These are phyloP conservation scores for Zeuzera pyrina DNA, from an alignment of 2,888 invertebrate genomes.

Conservation along the genomic window DNA sequence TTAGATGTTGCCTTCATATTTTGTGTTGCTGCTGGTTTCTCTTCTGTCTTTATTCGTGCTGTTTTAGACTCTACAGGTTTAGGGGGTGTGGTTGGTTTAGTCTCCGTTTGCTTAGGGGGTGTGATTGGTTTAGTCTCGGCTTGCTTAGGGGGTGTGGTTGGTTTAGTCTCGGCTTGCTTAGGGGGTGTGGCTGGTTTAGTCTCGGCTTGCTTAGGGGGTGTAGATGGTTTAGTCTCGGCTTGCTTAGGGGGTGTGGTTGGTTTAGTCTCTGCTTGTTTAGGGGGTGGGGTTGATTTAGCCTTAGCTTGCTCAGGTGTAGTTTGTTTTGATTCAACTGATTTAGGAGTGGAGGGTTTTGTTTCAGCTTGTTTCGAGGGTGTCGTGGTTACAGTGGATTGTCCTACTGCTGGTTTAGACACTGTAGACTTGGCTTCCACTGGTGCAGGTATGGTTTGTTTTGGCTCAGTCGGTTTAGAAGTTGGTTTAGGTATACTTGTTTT, in stretches of 20 bases:
- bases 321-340: slow-evolving; percentile 15
- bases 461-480: too few species aligned
- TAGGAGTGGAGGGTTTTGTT: slow-evolving; percentile 14
- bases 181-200: slow-evolving; percentile 15
- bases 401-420: slow-evolving; percentile 22
- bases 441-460: slow-evolving; percentile 8
- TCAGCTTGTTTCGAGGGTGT: slow-evolving; percentile 14
- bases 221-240: slow-evolving; percentile 13
- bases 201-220: slow-evolving; percentile 8
- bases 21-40: slow-evolving; percentile 6
- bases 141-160: slow-evolving; percentile 17
- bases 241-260: slow-evolving; percentile 27
- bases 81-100: slow-evolving; percentile 12
- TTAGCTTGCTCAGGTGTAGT: slow-evolving; percentile 13
- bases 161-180: slow-evolving; percentile 15
- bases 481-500: too few species aligned
- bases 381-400: slow-evolving; percentile 12
- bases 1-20: slow-evolving; percentile 13
- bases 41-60: slow-evolving; percentile 10
- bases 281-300: slow-evolving; percentile 11
- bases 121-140: slow-evolving; percentile 13
- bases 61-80: slow-evolving; percentile 12
- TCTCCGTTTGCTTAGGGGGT: slow-evolving; percentile 5
- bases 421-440: slow-evolving; percentile 1
- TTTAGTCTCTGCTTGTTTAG: slow-evolving; percentile 24